Conservation (phyloP, 1,140 invertebrate genomes). For the Drosophila tropicalis region DNA sequence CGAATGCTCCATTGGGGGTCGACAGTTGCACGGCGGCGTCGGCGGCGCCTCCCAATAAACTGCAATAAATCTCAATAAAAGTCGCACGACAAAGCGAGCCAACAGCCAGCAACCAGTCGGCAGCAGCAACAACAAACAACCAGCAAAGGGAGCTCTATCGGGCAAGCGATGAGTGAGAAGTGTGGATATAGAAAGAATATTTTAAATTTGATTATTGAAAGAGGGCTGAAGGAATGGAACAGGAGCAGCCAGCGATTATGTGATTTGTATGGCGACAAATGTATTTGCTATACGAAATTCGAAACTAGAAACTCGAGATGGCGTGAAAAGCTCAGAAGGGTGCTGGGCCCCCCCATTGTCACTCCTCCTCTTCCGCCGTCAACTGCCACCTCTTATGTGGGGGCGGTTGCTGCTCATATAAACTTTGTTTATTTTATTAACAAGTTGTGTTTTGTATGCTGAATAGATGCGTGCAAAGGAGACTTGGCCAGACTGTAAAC, state of each 20-base stretch:
- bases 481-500: conserved; percentile 26
- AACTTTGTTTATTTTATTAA: conserved; percentile 80
- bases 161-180: conserved; percentile 36
- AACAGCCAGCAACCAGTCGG: conserved; percentile 14
- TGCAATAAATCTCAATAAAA: conserved; percentile 79
- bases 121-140: conserved; percentile 37
- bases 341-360: background rate
- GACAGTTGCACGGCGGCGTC: conserved; percentile 28
- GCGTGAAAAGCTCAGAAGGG: conserved; percentile 1
- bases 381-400: conserved; percentile 12
- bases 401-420: conserved; percentile 42
- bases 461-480: conserved; percentile 1
- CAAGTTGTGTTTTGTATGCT: conserved; percentile 53
- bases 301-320: conserved; percentile 6
- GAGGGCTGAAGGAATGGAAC: conserved; percentile 31
- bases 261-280: conserved; percentile 69
- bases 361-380: background rate
- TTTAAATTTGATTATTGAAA: conserved; percentile 79
- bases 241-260: conserved; percentile 62
- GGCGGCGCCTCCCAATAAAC: conserved; percentile 51
- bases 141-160: conserved; percentile 24
- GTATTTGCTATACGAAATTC: conserved; percentile 51
- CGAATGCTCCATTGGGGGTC: conserved; percentile 32
- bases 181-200: conserved; percentile 54
- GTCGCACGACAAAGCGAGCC: conserved; percentile 44